Conservation (phyloP, 92 coral and sea anemone genomes). For the Isaurus tuberculatus region DNA sequence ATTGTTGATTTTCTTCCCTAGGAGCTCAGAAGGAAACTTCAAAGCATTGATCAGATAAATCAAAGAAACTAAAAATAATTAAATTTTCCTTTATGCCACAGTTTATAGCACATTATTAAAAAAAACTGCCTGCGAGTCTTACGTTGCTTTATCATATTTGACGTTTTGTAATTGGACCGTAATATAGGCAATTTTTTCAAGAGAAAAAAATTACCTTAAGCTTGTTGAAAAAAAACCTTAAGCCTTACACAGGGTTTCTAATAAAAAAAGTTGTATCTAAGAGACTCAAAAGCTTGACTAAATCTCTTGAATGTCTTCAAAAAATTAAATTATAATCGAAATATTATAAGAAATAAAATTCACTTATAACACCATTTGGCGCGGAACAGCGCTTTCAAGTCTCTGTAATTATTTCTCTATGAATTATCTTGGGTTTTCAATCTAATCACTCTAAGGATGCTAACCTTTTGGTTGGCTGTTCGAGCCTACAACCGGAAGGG, state of each 20-base stretch:
- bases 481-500: conserved; percentile 15
- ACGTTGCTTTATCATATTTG: conserved; percentile 11
- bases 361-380: conserved; percentile 31
- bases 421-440: conserved; percentile 38
- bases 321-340: neutral
- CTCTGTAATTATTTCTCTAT: conserved; percentile 29
- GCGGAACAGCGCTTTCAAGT: conserved; percentile 17
- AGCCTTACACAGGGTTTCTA: neutral
- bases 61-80: conserved; percentile 45
- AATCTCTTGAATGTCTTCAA: conserved; percentile 4
- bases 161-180: neutral
- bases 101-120: conserved; percentile 40
- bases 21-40: conserved; percentile 7
- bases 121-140: neutral
- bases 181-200: neutral
- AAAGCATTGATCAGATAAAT: conserved; percentile 20
- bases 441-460: conserved; percentile 18
- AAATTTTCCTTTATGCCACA: conserved; percentile 22
- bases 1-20: conserved; percentile 14
- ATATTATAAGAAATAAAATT: conserved; percentile 20
- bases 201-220: neutral
- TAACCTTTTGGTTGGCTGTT: conserved; percentile 24
- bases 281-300: neutral
- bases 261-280: neutral
- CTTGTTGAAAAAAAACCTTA: neutral